A percentile compares a stretch with the other conserved stretches of the same genome.
Evolutionary conservation across 1,140 invertebrate genomes (phyloP).

Genomic region (Drosophila pseudoobscura): DNA sequence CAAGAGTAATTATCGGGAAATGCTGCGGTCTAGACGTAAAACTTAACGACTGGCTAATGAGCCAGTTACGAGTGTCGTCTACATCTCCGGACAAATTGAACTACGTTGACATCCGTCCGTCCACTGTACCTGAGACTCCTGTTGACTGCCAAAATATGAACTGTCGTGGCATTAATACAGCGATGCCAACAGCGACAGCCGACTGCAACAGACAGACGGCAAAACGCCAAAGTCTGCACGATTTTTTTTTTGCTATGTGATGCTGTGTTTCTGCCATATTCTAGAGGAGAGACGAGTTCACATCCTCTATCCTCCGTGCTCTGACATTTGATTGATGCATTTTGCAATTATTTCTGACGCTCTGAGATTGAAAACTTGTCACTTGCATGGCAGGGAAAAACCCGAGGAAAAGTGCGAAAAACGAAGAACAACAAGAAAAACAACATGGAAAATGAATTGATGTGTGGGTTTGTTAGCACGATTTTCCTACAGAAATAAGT

Average conservation of each 20-base stretch:
- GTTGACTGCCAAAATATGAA: constrained; percentile 58
- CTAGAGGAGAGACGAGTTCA: constrained; percentile 45
- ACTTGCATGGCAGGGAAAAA: constrained; percentile 57
- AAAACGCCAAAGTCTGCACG: constrained; percentile 25
- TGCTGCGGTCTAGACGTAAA: constrained; percentile 78
- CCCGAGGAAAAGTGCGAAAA: constrained; percentile 5
- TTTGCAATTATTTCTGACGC: constrained; percentile 79
- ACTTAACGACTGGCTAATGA: constrained; percentile 59
- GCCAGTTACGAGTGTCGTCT: constrained; percentile 53
- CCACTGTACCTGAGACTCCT: neutral
- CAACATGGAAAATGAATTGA: constrained; percentile 34
- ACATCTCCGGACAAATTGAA: constrained; percentile 36
- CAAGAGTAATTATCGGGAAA: constrained; percentile 76
- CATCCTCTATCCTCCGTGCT: constrained; percentile 18
- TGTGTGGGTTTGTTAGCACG: constrained; percentile 40
- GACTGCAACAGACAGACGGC: constrained; percentile 31
- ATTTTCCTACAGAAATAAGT: neutral
- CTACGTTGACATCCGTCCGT: constrained; percentile 4
- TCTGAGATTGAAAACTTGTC: constrained; percentile 78
- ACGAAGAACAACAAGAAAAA: constrained; percentile 41
- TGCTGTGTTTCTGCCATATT: neutral
- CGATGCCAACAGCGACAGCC: constrained; percentile 46
- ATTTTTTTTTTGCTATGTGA: constrained; percentile 17
- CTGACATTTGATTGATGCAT: constrained; percentile 75
- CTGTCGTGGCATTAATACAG: constrained; percentile 44